Conservation (phyloP, 2,888 invertebrate species). For the Cheilosia urbana region DNA sequence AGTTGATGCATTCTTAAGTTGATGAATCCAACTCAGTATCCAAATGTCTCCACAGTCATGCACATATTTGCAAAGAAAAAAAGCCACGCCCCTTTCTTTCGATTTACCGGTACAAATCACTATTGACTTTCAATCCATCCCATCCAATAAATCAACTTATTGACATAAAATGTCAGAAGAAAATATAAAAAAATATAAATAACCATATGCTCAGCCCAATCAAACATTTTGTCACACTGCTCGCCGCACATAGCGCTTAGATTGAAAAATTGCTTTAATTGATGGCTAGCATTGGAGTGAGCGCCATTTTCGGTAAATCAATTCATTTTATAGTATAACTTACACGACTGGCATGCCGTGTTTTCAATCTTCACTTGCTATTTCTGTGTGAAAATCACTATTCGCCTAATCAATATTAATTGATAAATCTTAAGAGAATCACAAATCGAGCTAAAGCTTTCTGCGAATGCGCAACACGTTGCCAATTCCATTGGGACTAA, state of each 20-base stretch:
- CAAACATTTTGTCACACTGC: constrained; percentile 62
- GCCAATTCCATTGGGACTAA: constrained; percentile 68
- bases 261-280: constrained; percentile 59
- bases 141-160: not conserved
- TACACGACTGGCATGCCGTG: not conserved
- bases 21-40: too few species aligned
- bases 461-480: constrained; percentile 55
- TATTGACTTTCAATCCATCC: not conserved
- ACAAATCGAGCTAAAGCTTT: constrained; percentile 1
- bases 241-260: constrained; percentile 22
- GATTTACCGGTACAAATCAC: not conserved
- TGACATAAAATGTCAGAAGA: not conserved
- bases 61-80: too few species aligned
- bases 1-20: too few species aligned
- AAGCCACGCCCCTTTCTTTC: too few species aligned
- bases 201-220: constrained; percentile 35
- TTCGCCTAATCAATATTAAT: constrained; percentile 57
- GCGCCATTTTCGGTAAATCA: constrained; percentile 60
- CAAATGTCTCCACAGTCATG: too few species aligned
- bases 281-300: constrained; percentile 39
- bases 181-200: not conserved
- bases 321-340: not conserved
- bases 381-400: constrained; percentile 27
- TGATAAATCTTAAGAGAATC: constrained; percentile 47
- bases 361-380: constrained; percentile 15